These are phyloP conservation scores for Rhodophaea formosa DNA, from an alignment of 2,888 invertebrate species.

Conservation along the genomic window DNA sequence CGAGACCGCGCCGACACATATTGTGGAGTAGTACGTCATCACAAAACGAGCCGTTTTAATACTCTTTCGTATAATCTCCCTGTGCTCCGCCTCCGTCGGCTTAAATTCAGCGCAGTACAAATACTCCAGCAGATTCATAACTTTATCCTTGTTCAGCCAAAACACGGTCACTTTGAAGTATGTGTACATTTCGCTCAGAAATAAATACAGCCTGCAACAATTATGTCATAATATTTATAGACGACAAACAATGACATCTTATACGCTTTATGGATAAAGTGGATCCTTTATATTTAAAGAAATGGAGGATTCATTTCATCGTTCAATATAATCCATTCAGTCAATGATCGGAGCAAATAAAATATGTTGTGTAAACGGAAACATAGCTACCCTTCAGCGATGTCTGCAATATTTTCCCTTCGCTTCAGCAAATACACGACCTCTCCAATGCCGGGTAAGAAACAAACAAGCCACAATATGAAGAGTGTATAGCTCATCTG, in stretches of 20 bases:
- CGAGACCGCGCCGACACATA: slow-evolving; percentile 73
- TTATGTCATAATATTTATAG: slow-evolving; percentile 9
- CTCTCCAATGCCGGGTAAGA: slow-evolving; percentile 80
- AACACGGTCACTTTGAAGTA: slow-evolving; percentile 72
- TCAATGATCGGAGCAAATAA: slow-evolving; percentile 39
- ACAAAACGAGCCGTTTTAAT: slow-evolving; percentile 66
- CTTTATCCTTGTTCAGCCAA: slow-evolving; percentile 68
- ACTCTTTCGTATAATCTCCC: slow-evolving; percentile 57
- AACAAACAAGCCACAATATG: slow-evolving; percentile 71
- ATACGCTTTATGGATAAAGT: background rate
- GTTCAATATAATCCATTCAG: slow-evolving; percentile 30
- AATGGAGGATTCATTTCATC: slow-evolving; percentile 14
- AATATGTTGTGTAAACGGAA: slow-evolving; percentile 34
- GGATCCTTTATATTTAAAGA: background rate
- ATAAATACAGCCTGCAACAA: slow-evolving; percentile 68
- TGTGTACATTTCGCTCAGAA: slow-evolving; percentile 76
- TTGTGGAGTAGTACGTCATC: slow-evolving; percentile 68
- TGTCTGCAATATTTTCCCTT: slow-evolving; percentile 82
- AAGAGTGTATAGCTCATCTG: slow-evolving; percentile 56
- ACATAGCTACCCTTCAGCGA: slow-evolving; percentile 72
- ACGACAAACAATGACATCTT: slow-evolving; percentile 17
- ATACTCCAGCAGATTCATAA: slow-evolving; percentile 59
- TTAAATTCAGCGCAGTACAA: slow-evolving; percentile 65
- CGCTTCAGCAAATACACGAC: slow-evolving; percentile 85
- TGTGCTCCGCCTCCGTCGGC: slow-evolving; percentile 64